Evolutionary conservation across 2,888 invertebrate genomes (phyloP).

Genomic region (Timema podura): DNA sequence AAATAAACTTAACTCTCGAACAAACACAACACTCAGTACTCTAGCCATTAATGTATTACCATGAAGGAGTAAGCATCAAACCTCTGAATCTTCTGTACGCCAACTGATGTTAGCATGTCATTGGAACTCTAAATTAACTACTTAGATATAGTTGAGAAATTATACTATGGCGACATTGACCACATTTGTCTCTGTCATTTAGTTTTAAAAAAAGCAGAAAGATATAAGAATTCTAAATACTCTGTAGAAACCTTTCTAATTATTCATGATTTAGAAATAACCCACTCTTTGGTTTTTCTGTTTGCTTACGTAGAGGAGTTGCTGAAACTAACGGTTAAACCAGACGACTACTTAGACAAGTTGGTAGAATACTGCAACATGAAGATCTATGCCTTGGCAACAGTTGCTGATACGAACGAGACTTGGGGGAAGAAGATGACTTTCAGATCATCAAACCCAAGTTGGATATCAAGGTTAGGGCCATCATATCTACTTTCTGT

Average conservation of each 20-base stretch:
- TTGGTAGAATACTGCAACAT: slow-evolving; percentile 75
- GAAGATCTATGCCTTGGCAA: slow-evolving; percentile 72
- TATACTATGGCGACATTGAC: not conserved
- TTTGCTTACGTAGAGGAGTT: slow-evolving; percentile 49
- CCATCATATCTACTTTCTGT: slow-evolving; percentile 46
- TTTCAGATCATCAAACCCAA: slow-evolving; percentile 73
- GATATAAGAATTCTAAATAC: not conserved
- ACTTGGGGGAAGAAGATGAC: slow-evolving; percentile 81
- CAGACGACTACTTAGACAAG: slow-evolving; percentile 71
- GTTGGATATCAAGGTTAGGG: slow-evolving; percentile 60
- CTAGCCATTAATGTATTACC: too few species aligned
- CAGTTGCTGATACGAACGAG: slow-evolving; percentile 76
- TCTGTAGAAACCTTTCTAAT: too few species aligned
- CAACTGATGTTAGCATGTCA: too few species aligned
- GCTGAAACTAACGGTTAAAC: slow-evolving; percentile 53
- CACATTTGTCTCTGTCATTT: not conserved
- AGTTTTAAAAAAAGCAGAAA: not conserved
- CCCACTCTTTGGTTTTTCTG: not conserved
- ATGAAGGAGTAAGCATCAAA: too few species aligned
- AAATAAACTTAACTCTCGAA: too few species aligned
- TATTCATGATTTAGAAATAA: too few species aligned
- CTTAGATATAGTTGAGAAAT: too few species aligned
- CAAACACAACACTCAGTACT: too few species aligned
- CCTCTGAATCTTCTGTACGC: too few species aligned
- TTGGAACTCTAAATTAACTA: too few species aligned